Percentiles rank a stretch among this genome's conserved stretches.
These are phyloP conservation scores for Channallabes apus DNA, from an alignment of 2,797 vertebrate species.

Conservation along the genomic window DNA sequence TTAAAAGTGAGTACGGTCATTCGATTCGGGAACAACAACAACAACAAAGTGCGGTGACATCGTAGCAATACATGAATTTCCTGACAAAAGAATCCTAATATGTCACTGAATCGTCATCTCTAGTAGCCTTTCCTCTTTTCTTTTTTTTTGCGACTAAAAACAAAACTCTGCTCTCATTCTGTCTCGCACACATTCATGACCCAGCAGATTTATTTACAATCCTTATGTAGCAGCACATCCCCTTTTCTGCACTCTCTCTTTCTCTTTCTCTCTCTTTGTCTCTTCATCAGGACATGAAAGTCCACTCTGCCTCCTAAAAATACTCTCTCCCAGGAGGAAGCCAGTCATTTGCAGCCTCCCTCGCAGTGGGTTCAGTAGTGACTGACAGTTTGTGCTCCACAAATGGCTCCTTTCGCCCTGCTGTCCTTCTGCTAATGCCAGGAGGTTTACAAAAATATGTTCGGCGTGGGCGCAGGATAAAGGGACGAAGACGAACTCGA, in stretches of 20 bases:
- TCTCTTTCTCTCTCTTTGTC: conserved; percentile 28
- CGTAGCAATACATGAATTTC: too few species aligned
- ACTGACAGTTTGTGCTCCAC: conserved; percentile 13
- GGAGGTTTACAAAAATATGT: not conserved
- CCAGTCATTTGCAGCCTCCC: conserved; percentile 7
- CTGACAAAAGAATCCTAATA: too few species aligned
- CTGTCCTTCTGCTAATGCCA: conserved; percentile 8
- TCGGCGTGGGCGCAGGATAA: not conserved
- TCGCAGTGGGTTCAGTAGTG: conserved; percentile 18
- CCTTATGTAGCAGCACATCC: not conserved
- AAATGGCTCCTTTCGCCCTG: conserved; percentile 2
- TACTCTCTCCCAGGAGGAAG: conserved; percentile 23
- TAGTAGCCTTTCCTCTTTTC: not conserved
- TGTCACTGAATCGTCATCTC: too few species aligned
- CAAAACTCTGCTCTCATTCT: conserved; percentile 8
- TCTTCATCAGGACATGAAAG: conserved; percentile 31
- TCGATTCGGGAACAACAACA: too few species aligned
- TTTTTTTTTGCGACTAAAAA: not conserved
- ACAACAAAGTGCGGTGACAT: too few species aligned
- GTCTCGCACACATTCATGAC: not conserved
- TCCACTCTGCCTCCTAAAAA: conserved; percentile 12
- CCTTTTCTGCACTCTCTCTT: not conserved
- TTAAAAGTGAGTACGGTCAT: too few species aligned
- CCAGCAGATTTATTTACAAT: conserved; percentile 14
- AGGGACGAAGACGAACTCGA: not conserved